Conservation (phyloP, 2,113 vertebrate genomes). For the Abramis brama region DNA sequence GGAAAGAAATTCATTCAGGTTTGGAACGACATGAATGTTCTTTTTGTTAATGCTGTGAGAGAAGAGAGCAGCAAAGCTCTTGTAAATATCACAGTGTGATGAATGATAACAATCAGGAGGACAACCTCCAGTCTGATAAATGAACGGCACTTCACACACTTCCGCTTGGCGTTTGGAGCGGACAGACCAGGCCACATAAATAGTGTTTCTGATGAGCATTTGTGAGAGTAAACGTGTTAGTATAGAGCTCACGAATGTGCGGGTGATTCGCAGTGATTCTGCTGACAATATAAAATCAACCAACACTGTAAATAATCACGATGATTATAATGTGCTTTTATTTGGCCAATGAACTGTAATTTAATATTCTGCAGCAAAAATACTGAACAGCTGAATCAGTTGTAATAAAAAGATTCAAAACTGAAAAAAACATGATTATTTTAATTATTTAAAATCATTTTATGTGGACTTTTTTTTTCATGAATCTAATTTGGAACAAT, state of each 20-base stretch:
- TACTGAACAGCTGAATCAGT: no score
- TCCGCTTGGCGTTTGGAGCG: conserved; percentile 35
- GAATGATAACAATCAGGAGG: neutral
- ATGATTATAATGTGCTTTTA: no score
- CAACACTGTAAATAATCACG: neutral
- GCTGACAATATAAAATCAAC: neutral
- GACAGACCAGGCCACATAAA: conserved; percentile 57
- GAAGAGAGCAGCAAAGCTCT: neutral
- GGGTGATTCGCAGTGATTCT: neutral
- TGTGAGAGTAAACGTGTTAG: neutral
- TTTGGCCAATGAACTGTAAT: no score
- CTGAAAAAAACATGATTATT: no score
- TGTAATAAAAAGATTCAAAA: no score
- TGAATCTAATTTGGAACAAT: neutral
- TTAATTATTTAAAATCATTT: no score
- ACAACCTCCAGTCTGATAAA: neutral
- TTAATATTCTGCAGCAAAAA: no score
- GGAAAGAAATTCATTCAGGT: neutral
- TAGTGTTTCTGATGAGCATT: conserved; percentile 22
- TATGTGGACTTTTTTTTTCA: no score
- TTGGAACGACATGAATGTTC: neutral
- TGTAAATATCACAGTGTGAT: neutral
- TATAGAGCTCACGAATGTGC: conserved; percentile 7
- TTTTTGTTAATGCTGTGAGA: neutral
- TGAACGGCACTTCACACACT: neutral